Percentiles rank a stretch among this genome's conserved stretches.
These are phyloP conservation scores for Microdon myrmicae DNA, from an alignment of 2,888 invertebrate species.

Conservation along the genomic window DNA sequence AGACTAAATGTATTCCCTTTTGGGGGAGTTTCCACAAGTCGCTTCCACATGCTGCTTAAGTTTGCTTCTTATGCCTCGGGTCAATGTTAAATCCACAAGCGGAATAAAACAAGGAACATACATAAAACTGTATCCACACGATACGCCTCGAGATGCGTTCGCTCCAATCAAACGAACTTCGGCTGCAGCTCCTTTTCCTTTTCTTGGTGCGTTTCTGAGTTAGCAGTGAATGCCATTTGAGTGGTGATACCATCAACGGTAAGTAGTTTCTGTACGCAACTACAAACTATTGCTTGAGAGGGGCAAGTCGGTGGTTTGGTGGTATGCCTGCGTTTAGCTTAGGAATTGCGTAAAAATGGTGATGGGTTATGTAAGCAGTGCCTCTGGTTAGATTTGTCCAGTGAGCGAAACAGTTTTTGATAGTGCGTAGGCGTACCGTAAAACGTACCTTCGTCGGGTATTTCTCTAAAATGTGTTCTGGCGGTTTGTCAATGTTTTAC, in stretches of 20 bases:
- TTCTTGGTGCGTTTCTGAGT: too few species aligned
- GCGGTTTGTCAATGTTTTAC: constrained; percentile 46
- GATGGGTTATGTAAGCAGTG: constrained; percentile 27
- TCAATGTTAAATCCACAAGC: constrained; percentile 34
- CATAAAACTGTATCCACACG: constrained; percentile 20
- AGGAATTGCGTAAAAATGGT: constrained; percentile 31
- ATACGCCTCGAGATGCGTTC: constrained; percentile 15
- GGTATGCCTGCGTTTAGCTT: constrained; percentile 8
- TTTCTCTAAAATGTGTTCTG: constrained; percentile 33
- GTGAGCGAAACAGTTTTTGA: constrained; percentile 32
- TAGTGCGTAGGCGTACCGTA: constrained; percentile 41
- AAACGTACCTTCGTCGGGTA: constrained; percentile 11
- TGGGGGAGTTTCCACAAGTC: constrained; percentile 24
- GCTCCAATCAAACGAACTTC: constrained; percentile 1
- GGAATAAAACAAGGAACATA: constrained; percentile 6
- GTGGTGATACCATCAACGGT: constrained; percentile 1
- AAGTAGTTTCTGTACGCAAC: constrained; percentile 5
- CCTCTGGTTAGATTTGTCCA: constrained; percentile 40
- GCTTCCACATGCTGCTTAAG: constrained; percentile 31
- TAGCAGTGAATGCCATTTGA: constrained; percentile 15
- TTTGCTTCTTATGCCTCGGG: constrained; percentile 29
- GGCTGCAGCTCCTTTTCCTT: too few species aligned
- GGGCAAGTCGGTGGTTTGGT: too few species aligned
- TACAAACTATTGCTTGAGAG: constrained; percentile 1
- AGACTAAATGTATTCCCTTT: too few species aligned